Conservation (phyloP, 2,797 vertebrate species). For the Sebastes aleutianus region DNA sequence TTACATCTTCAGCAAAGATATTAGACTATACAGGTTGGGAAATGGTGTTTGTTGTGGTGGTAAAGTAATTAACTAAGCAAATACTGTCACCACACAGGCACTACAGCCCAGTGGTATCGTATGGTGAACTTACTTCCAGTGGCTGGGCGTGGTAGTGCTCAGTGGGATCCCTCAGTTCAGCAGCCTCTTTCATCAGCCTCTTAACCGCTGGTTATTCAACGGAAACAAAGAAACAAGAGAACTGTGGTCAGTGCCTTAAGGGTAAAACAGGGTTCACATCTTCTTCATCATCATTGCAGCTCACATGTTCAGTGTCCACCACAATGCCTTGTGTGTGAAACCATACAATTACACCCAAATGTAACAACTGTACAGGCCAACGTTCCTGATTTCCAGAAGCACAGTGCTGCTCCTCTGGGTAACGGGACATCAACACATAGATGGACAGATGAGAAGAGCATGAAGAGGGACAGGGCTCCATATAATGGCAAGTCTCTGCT, state of each 20-base stretch:
- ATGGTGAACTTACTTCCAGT: conserved; percentile 87
- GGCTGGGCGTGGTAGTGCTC: conserved; percentile 99
- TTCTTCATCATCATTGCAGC: background rate
- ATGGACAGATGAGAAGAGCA: conserved; percentile 13
- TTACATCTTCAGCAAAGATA: background rate
- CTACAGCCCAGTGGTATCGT: background rate
- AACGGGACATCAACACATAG: background rate
- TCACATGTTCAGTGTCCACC: background rate
- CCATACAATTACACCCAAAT: background rate
- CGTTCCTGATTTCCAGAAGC: background rate
- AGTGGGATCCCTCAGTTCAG: conserved; percentile 94
- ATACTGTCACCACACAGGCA: background rate
- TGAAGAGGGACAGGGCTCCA: background rate
- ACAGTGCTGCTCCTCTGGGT: background rate
- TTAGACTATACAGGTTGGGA: background rate
- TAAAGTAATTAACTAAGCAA: background rate
- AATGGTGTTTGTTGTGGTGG: background rate
- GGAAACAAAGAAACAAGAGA: conserved; percentile 12
- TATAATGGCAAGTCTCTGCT: background rate
- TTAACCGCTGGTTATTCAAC: conserved; percentile 87
- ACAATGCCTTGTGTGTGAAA: background rate
- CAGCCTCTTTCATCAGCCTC: conserved; percentile 98
- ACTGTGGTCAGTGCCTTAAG: background rate
- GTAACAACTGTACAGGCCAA: background rate
- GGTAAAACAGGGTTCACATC: background rate